Evolutionary conservation across 2,113 vertebrate species (phyloP), one percentile per base, ranked within the genome.

Genomic region (Leptobrachium leishanense): DNA sequence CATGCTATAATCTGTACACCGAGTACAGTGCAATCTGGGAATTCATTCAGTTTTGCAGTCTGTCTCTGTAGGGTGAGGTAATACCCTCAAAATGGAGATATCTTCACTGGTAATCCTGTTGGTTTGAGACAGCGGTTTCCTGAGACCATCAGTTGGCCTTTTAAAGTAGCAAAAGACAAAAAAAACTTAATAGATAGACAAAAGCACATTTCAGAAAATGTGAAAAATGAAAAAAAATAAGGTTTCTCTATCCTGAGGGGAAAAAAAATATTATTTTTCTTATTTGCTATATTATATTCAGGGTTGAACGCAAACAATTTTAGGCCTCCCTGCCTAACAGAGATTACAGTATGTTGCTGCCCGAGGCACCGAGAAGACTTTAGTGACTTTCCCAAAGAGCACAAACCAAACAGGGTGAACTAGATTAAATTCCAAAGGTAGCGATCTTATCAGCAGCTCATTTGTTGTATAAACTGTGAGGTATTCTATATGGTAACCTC

Each of bases 91-190:
- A 78, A 72, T 41, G 39, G 43, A 64, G 68, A 50, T 78, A 71
- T 65, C 68, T 72, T 40, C 12, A 46, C 57, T 64, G 20, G 43
- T 78, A 72, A 71, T 78, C 68, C 68, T 72, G 76, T 78, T 55
- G 76, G 68, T 72, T 15, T 72, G 43, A 78, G 76, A 78, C 76
- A 78, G 57, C 43, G 59, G 76, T 78, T 78, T 78, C 76, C 76
- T 78, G 68, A 78, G 68, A 71, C 59, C 43, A 55, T 78, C 41
- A 42, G 67, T 72, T 55, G 71, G 76, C n/a, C 5, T 78, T 78
- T 72, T 20, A 62, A 39, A 39, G 43, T 31, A 31, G 12, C 3
- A 72, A 63, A 31, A 67, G n/a, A 46, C n/a, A 12, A 54, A 41
- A 64, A 74, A 2, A 64, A 5, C 20, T 2, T 44, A 44, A 69